Base-by-base conservation (phyloP, 2,888 invertebrate species). In the Latrodectus hesperus region DNA sequence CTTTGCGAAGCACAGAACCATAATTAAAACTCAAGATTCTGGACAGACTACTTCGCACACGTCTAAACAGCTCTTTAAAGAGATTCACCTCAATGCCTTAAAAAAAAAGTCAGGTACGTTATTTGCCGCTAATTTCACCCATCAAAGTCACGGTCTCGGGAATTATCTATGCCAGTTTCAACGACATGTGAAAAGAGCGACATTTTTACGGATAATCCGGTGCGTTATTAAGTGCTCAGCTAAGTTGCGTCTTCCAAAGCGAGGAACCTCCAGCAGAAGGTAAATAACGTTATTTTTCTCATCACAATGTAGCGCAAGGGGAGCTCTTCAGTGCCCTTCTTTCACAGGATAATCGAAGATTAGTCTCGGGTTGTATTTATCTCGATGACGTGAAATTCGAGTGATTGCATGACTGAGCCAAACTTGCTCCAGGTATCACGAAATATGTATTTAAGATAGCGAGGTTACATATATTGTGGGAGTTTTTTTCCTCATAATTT, bases 131-230 rank as follows among this genome's bases (percentile, higher is more conserved):
- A 60, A 60, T 60, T 60, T 60, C 8, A 9, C 60, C 60, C n/a
- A 60, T 60, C n/a, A 60, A 12, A 12, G 12, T 60, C 60, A 60
- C 60, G 60, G 11, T 60, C 60, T 60, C 11, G n/a, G 14, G 60
- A 12, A 60, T 60, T 60, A 60, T 60, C 60, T 11, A 4, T 60
- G n/a, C n/a, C 11, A 0, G 60, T 60, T 60, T 60, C 60, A 60
- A n/a, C 10, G 60, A 60, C 60, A 60, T 60, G 60, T 60, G 60
- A 60, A 60, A 60, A 60, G n/a, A n/a, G n/a, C 10, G 60, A 60
- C 60, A 60, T 60, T 60, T 60, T 60, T 60, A n/a, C 12, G 16
- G n/a, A 60, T 60, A 60, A 60, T 60, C 60, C 60, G 60, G 60
- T n/a, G 11, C 14, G 60, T 11, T 16, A 60, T 60, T 60, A 60